These are phyloP conservation scores for Takifugu rubripes DNA, from an alignment of 2,797 vertebrate genomes.

Conservation along the genomic window DNA sequence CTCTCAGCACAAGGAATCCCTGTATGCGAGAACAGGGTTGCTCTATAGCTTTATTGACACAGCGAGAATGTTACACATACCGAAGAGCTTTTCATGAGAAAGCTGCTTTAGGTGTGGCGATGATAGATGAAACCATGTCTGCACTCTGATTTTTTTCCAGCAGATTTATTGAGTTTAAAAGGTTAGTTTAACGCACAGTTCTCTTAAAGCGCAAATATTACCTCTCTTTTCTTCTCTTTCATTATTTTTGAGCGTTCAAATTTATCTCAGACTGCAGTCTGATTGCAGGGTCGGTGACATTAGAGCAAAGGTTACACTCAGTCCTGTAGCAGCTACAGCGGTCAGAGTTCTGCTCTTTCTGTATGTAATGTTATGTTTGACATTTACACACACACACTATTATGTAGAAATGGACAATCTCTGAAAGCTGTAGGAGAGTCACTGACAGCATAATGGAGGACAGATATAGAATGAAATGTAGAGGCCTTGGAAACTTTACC, in stretches of 20 bases:
- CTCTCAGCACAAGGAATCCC: conserved; percentile 6
- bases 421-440: too few species aligned
- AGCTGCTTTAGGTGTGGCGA: conserved; percentile 1
- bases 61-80: conserved; percentile 7
- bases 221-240: background rate
- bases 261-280: background rate
- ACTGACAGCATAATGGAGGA: too few species aligned
- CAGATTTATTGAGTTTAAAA: background rate
- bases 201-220: background rate
- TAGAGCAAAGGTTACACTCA: too few species aligned
- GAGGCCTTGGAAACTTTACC: too few species aligned
- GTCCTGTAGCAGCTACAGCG: background rate
- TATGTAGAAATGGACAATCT: too few species aligned
- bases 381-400: too few species aligned
- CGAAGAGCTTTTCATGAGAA: conserved; percentile 15
- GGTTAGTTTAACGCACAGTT: conserved; percentile 2
- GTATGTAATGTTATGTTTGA: too few species aligned
- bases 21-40: background rate
- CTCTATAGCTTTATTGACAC: conserved; percentile 37
- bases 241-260: background rate
- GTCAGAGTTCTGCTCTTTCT: too few species aligned
- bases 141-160: background rate
- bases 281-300: background rate
- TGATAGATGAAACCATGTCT: background rate
- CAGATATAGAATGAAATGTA: too few species aligned